Evolutionary conservation across 2,113 vertebrate genomes (phyloP).

Genomic region (Chamaetylas fuelleborni): DNA sequence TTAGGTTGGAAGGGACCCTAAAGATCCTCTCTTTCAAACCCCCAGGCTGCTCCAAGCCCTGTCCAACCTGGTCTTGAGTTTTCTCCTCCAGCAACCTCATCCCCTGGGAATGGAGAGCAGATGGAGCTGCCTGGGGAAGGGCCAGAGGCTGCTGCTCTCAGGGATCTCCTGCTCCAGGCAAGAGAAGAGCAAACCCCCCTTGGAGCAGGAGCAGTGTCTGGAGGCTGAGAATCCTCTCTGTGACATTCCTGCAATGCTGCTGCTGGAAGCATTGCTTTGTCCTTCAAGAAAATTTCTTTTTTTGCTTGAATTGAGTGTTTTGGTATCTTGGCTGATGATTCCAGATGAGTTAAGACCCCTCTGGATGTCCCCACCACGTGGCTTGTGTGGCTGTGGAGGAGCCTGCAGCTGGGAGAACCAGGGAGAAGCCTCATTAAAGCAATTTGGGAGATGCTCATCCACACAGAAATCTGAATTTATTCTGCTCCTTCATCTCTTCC

Average conservation of each 20-base stretch:
- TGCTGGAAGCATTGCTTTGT: background rate
- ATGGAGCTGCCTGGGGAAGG: background rate
- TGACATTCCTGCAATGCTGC: background rate
- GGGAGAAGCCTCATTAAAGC: background rate
- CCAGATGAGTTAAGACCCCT: accelerated
- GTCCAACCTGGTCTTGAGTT: background rate
- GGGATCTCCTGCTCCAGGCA: background rate
- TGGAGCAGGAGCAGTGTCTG: background rate
- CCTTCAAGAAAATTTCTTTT: background rate
- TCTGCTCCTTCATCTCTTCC: background rate
- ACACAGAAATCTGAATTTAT: background rate
- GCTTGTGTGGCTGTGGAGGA: background rate
- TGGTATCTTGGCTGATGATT: background rate
- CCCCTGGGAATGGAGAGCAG: background rate
- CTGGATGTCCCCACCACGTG: background rate
- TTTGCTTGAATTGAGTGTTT: background rate
- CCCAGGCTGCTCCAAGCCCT: background rate
- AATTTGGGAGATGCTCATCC: background rate
- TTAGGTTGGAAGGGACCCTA: background rate
- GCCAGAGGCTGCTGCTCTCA: background rate
- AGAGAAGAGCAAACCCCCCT: background rate
- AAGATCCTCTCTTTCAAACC: background rate
- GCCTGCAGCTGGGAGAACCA: background rate
- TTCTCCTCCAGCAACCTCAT: background rate
- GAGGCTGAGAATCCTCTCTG: background rate